phyloP scores from a whole-genome alignment of 2,888 invertebrate species.

The Drosophila parthenogenetica region DNA sequence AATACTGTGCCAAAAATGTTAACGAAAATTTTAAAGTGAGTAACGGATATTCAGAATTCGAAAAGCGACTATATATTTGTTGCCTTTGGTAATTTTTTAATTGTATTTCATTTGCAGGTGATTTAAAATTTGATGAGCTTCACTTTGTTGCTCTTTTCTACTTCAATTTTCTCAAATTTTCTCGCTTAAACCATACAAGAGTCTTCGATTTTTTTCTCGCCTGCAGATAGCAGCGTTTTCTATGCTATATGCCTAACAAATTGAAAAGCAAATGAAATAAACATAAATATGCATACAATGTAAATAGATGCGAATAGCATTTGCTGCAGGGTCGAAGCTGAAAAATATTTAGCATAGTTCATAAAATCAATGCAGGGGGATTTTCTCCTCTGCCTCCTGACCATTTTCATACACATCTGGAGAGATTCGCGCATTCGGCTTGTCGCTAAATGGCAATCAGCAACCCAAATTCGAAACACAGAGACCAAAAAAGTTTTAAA shows the following conservation, averaged over 20 bases:
- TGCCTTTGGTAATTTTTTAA: slow-evolving; percentile 64
- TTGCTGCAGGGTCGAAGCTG: slow-evolving; percentile 39
- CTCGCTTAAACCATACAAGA: neutral
- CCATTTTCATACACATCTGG: neutral
- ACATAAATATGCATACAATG: slow-evolving; percentile 72
- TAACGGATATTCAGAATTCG: no score
- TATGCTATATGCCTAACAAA: slow-evolving; percentile 52
- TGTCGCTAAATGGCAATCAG: slow-evolving; percentile 59
- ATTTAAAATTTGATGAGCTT: slow-evolving; percentile 55
- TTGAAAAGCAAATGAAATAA: slow-evolving; percentile 74
- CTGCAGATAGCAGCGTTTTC: slow-evolving; percentile 40
- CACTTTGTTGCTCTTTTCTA: neutral
- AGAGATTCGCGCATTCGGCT: slow-evolving; percentile 9
- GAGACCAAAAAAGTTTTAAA: slow-evolving; percentile 21
- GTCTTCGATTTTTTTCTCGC: slow-evolving; percentile 1
- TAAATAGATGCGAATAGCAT: slow-evolving; percentile 56
- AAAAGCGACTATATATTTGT: no score
- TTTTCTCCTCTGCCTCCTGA: neutral
- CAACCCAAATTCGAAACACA: slow-evolving; percentile 47
- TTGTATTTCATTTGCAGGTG: slow-evolving; percentile 60
- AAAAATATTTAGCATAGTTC: slow-evolving; percentile 51
- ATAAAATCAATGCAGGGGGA: slow-evolving; percentile 22
- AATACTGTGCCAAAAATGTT: no score
- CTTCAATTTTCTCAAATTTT: neutral
- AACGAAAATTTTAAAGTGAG: no score